Conservation (phyloP, 2,888 invertebrate genomes). For the Drosophila quinaria region DNA sequence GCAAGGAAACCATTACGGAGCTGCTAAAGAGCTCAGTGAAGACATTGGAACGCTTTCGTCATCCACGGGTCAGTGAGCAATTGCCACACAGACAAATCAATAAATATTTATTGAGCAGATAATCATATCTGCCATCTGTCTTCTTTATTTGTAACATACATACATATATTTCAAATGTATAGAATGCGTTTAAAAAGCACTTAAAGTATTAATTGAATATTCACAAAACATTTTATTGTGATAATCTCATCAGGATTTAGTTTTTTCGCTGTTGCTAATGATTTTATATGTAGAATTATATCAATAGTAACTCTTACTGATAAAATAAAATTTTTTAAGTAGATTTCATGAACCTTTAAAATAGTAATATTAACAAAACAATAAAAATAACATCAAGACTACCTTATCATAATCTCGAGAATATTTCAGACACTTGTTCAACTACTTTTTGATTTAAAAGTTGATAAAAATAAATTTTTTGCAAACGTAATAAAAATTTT, state of each 20-base stretch:
- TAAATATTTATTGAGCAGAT: background rate
- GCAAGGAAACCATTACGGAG: slow-evolving; percentile 96
- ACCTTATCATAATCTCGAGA: too few relatives aligned
- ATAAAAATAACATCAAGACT: background rate
- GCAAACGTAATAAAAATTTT: too few relatives aligned
- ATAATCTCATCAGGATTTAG: too few relatives aligned
- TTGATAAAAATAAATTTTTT: too few relatives aligned
- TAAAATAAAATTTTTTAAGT: background rate
- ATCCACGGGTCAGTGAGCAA: slow-evolving; percentile 89
- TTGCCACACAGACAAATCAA: background rate
- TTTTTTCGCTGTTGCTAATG: too few relatives aligned
- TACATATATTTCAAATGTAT: too few relatives aligned
- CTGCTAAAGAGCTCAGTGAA: slow-evolving; percentile 92
- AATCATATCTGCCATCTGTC: background rate
- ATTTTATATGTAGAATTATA: background rate
- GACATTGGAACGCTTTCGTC: slow-evolving; percentile 92
- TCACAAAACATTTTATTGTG: too few relatives aligned
- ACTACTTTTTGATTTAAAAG: too few relatives aligned
- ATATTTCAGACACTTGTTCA: too few relatives aligned
- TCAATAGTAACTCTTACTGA: background rate
- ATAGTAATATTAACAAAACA: background rate
- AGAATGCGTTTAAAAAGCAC: too few relatives aligned
- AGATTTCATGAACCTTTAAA: background rate
- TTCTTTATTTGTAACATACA: too few relatives aligned
- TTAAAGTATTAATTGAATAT: too few relatives aligned